Conservation (phyloP, 2,113 vertebrate species). For the Fukomys damarensis region DNA sequence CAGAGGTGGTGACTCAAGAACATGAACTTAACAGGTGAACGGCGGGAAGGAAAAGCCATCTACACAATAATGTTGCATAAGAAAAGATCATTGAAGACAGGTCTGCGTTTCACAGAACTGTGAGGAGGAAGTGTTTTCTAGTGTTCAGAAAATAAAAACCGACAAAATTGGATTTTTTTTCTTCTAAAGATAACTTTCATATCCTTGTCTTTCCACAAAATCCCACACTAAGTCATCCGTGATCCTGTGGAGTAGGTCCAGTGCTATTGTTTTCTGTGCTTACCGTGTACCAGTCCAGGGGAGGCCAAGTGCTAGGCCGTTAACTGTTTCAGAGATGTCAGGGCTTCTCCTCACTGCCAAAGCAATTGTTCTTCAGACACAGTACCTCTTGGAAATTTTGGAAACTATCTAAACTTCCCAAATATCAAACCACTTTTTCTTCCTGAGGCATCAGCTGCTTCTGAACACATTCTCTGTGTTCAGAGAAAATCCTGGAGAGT, state of each 20-base stretch:
- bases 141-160: neutral
- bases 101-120: neutral
- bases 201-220: neutral
- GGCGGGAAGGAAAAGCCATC: neutral
- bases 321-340: neutral
- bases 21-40: neutral
- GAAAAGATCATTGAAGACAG: neutral
- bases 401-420: slow-evolving; percentile 6
- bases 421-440: neutral
- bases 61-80: neutral
- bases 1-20: neutral
- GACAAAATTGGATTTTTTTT: neutral
- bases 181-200: neutral
- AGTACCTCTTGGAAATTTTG: neutral
- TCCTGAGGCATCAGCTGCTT: neutral
- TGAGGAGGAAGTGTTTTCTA: neutral
- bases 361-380: neutral
- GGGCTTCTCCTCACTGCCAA: neutral
- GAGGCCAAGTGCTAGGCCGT: neutral
- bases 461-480: neutral
- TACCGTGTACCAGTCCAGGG: neutral
- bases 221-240: neutral
- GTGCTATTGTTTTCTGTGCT: neutral
- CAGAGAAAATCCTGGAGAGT: slow-evolving; percentile 69
- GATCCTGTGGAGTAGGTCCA: neutral